These are phyloP conservation scores for Himalopsyche phryganea DNA, from an alignment of 1,140 invertebrate genomes.

Conservation along the genomic window DNA sequence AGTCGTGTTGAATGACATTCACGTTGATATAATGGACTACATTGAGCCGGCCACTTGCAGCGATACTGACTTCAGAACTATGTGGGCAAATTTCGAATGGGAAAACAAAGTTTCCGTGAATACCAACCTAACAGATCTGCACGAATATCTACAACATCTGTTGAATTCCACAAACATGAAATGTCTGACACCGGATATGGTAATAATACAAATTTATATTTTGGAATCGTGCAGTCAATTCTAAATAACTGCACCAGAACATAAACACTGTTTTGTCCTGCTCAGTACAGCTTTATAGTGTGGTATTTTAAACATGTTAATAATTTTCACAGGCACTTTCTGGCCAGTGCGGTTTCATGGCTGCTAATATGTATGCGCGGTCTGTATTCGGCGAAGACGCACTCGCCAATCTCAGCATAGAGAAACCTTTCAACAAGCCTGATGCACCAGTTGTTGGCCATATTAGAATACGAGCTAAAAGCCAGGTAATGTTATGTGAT, in stretches of 20 bases:
- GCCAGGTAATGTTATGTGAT: slow-evolving; percentile 82
- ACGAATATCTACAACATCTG: slow-evolving; percentile 90
- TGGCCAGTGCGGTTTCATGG: slow-evolving; percentile 98
- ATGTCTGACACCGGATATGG: slow-evolving; percentile 93
- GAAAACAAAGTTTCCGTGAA: slow-evolving; percentile 99
- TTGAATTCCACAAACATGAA: slow-evolving; percentile 98
- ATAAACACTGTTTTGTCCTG: too few species aligned
- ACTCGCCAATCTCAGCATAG: slow-evolving; percentile 96
- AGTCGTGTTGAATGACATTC: slow-evolving; percentile 97
- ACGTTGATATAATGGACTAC: slow-evolving; percentile 99
- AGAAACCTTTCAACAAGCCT: slow-evolving; percentile 86
- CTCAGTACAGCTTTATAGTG: too few species aligned
- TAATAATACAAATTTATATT: slow-evolving; percentile 39
- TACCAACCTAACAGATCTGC: slow-evolving; percentile 88
- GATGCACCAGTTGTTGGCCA: slow-evolving; percentile 91
- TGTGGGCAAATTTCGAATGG: slow-evolving; percentile 99
- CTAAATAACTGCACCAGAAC: too few species aligned
- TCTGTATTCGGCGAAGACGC: slow-evolving; percentile 99
- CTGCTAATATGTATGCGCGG: slow-evolving; percentile 96
- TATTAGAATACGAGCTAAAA: slow-evolving; percentile 96
- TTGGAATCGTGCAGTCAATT: too few species aligned
- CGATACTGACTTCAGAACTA: slow-evolving; percentile 93
- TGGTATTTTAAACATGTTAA: slow-evolving; percentile 10
- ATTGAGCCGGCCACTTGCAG: slow-evolving; percentile 96
- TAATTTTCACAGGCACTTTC: slow-evolving; percentile 67